Evolutionary conservation across 2,888 invertebrate species (phyloP), one percentile per base, ranked within the genome.

Genomic region (Lithophane semibrunnea): DNA sequence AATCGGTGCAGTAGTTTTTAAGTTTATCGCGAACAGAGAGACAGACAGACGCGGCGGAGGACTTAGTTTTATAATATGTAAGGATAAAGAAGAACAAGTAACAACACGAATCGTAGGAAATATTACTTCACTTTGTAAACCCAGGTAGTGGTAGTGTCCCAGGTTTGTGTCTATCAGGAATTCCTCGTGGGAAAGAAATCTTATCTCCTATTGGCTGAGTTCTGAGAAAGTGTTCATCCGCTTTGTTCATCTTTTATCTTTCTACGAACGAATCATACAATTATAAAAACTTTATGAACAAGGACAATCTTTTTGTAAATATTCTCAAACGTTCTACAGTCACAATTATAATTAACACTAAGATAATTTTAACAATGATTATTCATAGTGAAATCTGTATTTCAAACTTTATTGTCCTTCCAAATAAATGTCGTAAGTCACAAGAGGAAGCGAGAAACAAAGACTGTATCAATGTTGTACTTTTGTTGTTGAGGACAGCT

Each of bases 351-450:
- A 56, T 76, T 72, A 77, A 69, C 64, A 79, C 63, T 60, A 58
- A 67, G 66, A 71, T 81, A 85, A 83, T 73, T 84, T 73, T 79
- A 80, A 63, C 42, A 42, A 21, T 66, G 75, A 79, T 86, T 88
- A 88, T 83, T 84, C 85, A 84, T 85, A 78, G 81, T 44, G n/a
- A 79, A 75, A 79, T 78, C 79, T 73, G 72, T 78, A 47, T 82
- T 78, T 77, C 42, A 79, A 77, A 64, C 73, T 83, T 79, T 82
- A 88, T 85, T 86, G 87, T 87, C 82, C 72, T 88, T 83, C 68
- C 58, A 77, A 79, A 85, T 69, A 79, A 82, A 82, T 72, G 42
- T 68, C n/a, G 10, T 58, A 84, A 81, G 82, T 67, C 63, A 80
- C 29, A 71, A 73, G 84, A 76, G 67, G 29, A 10, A 79, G 78